Conservation (phyloP, 2,113 vertebrate species). For the Brachyhypopomus occidentalis region DNA sequence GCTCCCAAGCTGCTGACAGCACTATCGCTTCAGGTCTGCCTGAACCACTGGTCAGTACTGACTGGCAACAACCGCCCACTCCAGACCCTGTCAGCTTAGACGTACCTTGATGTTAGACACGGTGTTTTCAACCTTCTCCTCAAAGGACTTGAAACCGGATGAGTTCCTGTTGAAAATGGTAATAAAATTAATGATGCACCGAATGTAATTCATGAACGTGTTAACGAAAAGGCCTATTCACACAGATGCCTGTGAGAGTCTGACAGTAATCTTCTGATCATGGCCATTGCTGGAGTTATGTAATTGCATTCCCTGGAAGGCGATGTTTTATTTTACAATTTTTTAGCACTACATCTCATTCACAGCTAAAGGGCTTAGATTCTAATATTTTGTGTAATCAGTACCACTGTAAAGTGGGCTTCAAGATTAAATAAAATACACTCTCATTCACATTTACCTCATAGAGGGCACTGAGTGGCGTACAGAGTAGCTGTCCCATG, state of each 20-base stretch:
- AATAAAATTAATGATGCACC: background rate
- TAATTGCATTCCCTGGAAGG: no score
- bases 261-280: no score
- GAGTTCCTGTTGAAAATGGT: conserved; percentile 84
- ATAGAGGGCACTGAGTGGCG: conserved; percentile 94
- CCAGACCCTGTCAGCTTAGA: background rate
- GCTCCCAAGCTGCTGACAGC: background rate
- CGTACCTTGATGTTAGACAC: conserved; percentile 93
- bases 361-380: background rate
- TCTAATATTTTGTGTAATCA: background rate
- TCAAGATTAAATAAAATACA: background rate
- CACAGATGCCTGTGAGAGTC: no score
- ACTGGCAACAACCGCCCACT: background rate
- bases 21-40: conserved; percentile 7
- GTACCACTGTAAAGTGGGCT: background rate
- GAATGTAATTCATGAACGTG: background rate
- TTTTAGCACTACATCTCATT: background rate
- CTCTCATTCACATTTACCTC: conserved; percentile 82
- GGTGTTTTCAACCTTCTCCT: conserved; percentile 96
- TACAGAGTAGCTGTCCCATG: conserved; percentile 87
- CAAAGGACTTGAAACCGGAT: conserved; percentile 94
- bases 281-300: no score
- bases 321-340: no score
- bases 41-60: conserved; percentile 24
- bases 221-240: no score